Evolutionary conservation across 1,140 invertebrate species (phyloP), one percentile per base, ranked within the genome.

Genomic region (Rhynchophorus ferrugineus): DNA sequence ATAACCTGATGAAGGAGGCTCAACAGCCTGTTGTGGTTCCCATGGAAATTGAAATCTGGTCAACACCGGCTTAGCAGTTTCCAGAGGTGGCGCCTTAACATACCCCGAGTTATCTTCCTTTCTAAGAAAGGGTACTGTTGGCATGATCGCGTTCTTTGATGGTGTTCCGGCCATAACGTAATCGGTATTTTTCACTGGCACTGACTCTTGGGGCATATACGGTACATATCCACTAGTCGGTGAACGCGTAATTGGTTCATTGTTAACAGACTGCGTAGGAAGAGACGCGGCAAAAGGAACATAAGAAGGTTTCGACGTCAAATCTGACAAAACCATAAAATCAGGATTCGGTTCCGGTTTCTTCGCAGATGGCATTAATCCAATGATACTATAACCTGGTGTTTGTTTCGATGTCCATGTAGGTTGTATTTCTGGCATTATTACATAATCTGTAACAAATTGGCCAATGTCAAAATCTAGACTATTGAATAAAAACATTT

Each of bases 151-250:
- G 35, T 39, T 39, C 20, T 34, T 44, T 9, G 44, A 35, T 17
- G 50, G 50, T n/a, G 16, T 29, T n/a, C 51, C 51, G 1, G 51
- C 51, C 19, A 54, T 6, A 17, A 54, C 51, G 19, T 54, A 54
- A 18, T 16, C 36, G 7, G 51, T 54, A 43, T 47, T 48, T 21
- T 54, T 54, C n/a, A n/a, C n/a, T 7, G 51, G 13, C 3, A 44
- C 29, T 14, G 51, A 38, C 33, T 48, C 51, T 19, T 54, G 51
- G 1, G 45, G 6, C 11, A 44, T 22, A 20, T 24, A 43, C 9
- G 51, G 38, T 8, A 54, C 51, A 24, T 54, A 54, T 6, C 51
- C 51, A 2, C 44, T 42, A 24, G 36, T 29, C 2, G 43, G 22
- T 13, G 17, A 9, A 9, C 29, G 5, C 24, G 24, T 29, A 6